phyloP scores from a whole-genome alignment of 1,140 invertebrate species.

The Drosophila sucinea region DNA sequence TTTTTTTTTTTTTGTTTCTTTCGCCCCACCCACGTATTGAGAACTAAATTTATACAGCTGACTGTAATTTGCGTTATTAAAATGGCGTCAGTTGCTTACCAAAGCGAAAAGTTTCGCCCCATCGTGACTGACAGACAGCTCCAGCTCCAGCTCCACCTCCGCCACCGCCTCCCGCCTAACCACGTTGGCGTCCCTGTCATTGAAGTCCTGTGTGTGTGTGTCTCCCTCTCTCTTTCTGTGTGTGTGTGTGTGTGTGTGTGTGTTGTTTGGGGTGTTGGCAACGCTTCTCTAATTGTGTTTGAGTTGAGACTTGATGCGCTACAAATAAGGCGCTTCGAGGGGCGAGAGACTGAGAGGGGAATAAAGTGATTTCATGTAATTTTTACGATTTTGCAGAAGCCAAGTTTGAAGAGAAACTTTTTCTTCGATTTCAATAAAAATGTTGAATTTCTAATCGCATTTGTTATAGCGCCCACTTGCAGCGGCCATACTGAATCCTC shows the following conservation, averaged over 20 bases:
- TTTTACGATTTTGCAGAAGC: neutral
- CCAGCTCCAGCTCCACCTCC: neutral
- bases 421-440: neutral
- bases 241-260: conserved; percentile 4
- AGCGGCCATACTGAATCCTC: conserved; percentile 26
- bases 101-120: conserved; percentile 59
- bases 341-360: neutral
- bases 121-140: conserved; percentile 8
- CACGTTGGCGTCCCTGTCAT: conserved; percentile 24
- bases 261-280: conserved; percentile 16
- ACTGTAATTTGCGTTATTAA: conserved; percentile 77
- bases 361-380: conserved; percentile 1
- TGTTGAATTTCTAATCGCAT: conserved; percentile 4
- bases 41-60: conserved; percentile 72
- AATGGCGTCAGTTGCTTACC: conserved; percentile 76
- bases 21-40: conserved; percentile 30
- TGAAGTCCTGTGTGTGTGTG: neutral
- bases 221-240: neutral
- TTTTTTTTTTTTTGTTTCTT: neutral
- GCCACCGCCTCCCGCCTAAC: neutral
- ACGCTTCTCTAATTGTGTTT: conserved; percentile 54
- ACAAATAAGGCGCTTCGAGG: conserved; percentile 18
- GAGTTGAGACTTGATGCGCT: conserved; percentile 38
- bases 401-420: neutral
- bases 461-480: conserved; percentile 35